phyloP scores from a whole-genome alignment of 2,113 vertebrate species.

The Aythya baeri region DNA sequence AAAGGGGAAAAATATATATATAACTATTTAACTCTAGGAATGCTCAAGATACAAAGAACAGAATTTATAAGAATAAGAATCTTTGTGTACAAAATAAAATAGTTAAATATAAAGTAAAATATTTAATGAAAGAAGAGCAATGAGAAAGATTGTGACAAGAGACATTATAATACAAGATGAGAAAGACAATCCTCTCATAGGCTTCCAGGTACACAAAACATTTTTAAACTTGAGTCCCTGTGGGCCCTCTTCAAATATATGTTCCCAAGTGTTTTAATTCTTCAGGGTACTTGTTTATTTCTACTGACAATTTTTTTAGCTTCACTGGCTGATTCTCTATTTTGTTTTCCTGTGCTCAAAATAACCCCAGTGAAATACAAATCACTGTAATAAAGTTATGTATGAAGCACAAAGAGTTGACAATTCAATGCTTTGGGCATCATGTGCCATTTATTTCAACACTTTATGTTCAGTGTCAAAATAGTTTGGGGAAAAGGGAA shows the following conservation, averaged over 20 bases:
- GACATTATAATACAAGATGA: not conserved
- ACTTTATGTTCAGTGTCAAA: not conserved
- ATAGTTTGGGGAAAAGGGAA: not conserved
- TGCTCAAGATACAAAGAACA: not conserved
- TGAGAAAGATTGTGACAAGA: not conserved
- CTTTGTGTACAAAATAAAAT: not conserved
- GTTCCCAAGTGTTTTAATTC: not conserved
- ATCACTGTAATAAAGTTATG: not conserved
- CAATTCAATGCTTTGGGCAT: not conserved
- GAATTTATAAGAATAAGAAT: not conserved
- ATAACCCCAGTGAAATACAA: not conserved
- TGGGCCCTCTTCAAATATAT: not conserved
- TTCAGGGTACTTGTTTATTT: not conserved
- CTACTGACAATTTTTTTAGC: not conserved
- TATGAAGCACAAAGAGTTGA: not conserved
- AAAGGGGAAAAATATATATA: too few relatives aligned
- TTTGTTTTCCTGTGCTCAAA: not conserved
- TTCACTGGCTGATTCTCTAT: not conserved
- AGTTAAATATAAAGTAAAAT: not conserved
- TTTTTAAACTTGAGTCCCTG: not conserved
- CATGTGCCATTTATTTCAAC: not conserved
- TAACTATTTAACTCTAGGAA: not conserved
- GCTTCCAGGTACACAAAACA: not conserved
- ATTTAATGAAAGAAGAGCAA: not conserved
- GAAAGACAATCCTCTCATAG: not conserved